phyloP scores from a whole-genome alignment of 92 coral and sea anemone species.

The Nematostella vectensis region DNA sequence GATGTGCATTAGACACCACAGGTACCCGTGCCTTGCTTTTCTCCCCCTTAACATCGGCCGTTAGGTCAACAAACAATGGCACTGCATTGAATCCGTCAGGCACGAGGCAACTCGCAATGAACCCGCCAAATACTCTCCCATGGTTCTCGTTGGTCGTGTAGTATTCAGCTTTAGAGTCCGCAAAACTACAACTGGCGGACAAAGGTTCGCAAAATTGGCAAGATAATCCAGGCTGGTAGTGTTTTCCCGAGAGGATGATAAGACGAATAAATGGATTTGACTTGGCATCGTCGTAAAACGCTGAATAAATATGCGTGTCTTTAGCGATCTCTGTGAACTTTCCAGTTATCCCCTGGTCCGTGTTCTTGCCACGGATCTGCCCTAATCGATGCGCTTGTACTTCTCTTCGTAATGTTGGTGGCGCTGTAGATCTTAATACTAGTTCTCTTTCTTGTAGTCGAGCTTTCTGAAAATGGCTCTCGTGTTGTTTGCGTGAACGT shows the following conservation, averaged over 20 bases:
- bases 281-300: slow-evolving; percentile 1
- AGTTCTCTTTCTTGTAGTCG: no score
- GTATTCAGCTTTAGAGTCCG: slow-evolving; percentile 4
- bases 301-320: slow-evolving; percentile 27
- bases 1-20: slow-evolving; percentile 10
- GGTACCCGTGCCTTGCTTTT: slow-evolving; percentile 18
- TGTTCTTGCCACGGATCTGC: background rate
- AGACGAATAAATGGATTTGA: background rate
- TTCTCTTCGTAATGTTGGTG: no score
- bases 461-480: no score
- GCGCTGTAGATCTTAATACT: no score
- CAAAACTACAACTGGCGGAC: slow-evolving; percentile 4
- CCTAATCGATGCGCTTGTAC: no score
- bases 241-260: slow-evolving; percentile 18
- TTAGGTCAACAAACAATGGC: slow-evolving; percentile 25
- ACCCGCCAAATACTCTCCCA: slow-evolving; percentile 35
- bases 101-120: slow-evolving; percentile 34
- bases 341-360: slow-evolving; percentile 6
- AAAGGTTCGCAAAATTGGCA: slow-evolving; percentile 17
- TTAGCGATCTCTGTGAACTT: slow-evolving; percentile 3
- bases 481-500: no score
- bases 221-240: slow-evolving; percentile 15
- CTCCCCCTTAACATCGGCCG: slow-evolving; percentile 5
- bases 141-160: slow-evolving; percentile 29
- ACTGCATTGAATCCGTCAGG: slow-evolving; percentile 16